Evolutionary conservation across 2,797 vertebrate genomes (phyloP), one percentile per base, ranked within the genome.

Genomic region (Todus mexicanus): DNA sequence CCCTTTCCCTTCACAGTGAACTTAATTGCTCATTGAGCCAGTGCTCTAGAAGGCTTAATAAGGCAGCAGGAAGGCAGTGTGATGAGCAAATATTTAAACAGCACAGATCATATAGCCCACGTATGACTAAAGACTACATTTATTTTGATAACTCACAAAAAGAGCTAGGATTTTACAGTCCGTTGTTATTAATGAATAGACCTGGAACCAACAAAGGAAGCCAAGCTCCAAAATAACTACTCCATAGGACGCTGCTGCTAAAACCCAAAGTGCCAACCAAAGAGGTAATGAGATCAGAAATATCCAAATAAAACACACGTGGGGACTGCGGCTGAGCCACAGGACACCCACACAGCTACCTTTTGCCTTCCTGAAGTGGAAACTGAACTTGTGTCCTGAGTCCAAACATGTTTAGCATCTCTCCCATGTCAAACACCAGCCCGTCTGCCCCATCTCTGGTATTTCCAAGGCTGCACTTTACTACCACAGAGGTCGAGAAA

Each of bases 171-270:
- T 82, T 92, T 93, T 82, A 80, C 51, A 64, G 37, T 50, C 47
- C 16, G 31, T 84, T 90, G 76, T 92, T 84, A 87, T 68, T 92
- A 92, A 93, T 53, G 18, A 93, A 89, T 2, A 87, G 90, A 86
- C 25, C 14, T 5, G 5, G 50, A 84, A 92, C 66, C 71, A 94
- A 93, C 75, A 83, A 6, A 61, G 65, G 43, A 92, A 91, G 50
- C 54, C 84, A 90, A 78, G 11, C 76, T 80, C 72, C 75, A 91
- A 90, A 94, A 85, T 66, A 85, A 91, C 86, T 54, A 59, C 66
- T 69, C 59, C 70, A 74, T 2, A 87, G 48, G 84, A 72, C 56
- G 56, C 63, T 75, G 69, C 79, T 81, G 51, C 51, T 86, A 66
- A 91, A 85, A 74, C 53, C 38, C 42, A 4, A 65, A 77, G 61